A percentile compares a stretch with the other conserved stretches of the same genome.
Evolutionary conservation across 1,140 invertebrate genomes (phyloP).

Genomic region (Meloidogyne hapla): DNA sequence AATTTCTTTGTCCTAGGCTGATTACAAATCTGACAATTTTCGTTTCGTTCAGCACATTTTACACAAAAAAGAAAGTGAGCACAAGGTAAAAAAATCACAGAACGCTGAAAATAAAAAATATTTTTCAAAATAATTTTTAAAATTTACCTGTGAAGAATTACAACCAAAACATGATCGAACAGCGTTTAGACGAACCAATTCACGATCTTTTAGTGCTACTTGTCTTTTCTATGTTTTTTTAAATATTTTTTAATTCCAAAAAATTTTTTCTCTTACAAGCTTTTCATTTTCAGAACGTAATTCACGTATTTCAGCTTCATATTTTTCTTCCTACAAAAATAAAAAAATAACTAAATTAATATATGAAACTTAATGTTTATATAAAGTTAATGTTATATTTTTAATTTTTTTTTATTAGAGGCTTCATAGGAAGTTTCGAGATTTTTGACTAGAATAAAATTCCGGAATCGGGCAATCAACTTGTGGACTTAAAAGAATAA

Average conservation of each 20-base stretch:
- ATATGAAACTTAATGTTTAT: no score
- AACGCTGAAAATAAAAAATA: constrained; percentile 1
- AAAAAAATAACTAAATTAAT: no score
- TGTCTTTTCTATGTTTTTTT: background rate
- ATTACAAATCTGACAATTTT: constrained; percentile 14
- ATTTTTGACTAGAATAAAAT: no score
- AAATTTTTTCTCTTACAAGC: background rate
- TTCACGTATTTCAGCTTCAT: background rate
- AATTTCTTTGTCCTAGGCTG: background rate
- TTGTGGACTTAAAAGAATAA: no score
- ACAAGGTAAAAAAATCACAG: constrained; percentile 16
- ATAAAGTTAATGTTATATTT: no score
- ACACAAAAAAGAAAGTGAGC: constrained; percentile 13
- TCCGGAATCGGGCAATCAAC: no score
- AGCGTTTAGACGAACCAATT: constrained; percentile 6
- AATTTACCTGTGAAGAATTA: background rate
- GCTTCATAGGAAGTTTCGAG: no score
- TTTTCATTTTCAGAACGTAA: background rate
- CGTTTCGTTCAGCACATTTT: constrained; percentile 4
- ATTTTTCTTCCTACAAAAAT: background rate
- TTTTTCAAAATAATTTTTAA: background rate
- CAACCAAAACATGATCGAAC: background rate
- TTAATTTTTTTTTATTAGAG: no score
- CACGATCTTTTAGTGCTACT: constrained; percentile 1
- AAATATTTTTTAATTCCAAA: background rate